These are phyloP conservation scores for Cryptus viduatorius DNA, from an alignment of 2,888 invertebrate genomes.

Conservation along the genomic window DNA sequence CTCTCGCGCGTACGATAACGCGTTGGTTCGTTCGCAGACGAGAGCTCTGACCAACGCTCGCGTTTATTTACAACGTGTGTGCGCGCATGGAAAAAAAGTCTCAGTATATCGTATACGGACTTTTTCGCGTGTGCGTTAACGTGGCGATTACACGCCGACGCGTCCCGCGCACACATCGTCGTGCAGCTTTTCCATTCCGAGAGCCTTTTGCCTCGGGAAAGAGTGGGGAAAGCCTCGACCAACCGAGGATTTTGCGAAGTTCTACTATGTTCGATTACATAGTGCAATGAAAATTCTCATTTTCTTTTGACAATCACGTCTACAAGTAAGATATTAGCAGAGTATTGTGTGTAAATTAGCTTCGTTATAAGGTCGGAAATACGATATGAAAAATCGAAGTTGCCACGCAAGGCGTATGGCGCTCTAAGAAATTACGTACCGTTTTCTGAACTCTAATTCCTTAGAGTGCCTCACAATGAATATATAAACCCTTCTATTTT, in stretches of 20 bases:
- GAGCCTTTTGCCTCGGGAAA: slow-evolving; percentile 6
- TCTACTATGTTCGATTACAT: neutral
- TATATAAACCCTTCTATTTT: too few species aligned
- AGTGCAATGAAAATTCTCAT: slow-evolving; percentile 1
- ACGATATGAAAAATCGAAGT: too few species aligned
- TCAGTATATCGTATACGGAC: neutral
- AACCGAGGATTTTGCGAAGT: neutral
- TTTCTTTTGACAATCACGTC: neutral
- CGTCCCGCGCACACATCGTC: slow-evolving; percentile 3
- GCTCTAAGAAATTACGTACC: too few species aligned
- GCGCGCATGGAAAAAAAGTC: neutral
- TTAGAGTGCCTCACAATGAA: too few species aligned
- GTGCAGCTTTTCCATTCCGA: neutral
- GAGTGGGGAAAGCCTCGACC: neutral
- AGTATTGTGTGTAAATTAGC: too few species aligned
- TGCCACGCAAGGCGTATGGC: too few species aligned
- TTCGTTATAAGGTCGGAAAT: too few species aligned
- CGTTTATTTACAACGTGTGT: slow-evolving; percentile 3
- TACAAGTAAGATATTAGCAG: neutral
- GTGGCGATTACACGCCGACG: slow-evolving; percentile 10
- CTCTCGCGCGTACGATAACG: slow-evolving; percentile 17
- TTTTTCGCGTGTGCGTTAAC: slow-evolving; percentile 3
- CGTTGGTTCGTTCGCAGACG: slow-evolving; percentile 15
- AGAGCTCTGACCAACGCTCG: neutral
- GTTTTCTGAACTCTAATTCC: too few species aligned